Evolutionary conservation across 53 echinoderm and acorn worm genomes (phyloP).

Genomic region (Arbacia lixula): DNA sequence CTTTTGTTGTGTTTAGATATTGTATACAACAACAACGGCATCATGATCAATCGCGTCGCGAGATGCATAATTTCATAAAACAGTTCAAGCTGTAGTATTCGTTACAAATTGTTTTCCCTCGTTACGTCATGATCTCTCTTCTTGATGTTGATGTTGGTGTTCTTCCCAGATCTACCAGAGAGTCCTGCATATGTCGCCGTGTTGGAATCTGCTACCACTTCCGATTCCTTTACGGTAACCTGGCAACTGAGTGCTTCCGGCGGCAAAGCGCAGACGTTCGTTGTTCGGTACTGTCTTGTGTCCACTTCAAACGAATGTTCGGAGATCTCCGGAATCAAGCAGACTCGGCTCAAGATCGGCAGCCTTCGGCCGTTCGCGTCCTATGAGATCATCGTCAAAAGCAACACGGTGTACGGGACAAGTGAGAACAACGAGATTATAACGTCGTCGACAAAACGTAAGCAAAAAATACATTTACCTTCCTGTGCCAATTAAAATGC

Average conservation of each 20-base stretch:
- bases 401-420: background rate
- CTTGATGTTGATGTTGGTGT: no score
- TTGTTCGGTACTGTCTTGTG: background rate
- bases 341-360: constrained; percentile 3
- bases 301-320: background rate
- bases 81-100: no score
- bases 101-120: no score
- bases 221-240: background rate
- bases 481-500: no score
- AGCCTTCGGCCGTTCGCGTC: background rate
- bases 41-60: no score
- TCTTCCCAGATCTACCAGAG: constrained; percentile 6
- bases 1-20: no score
- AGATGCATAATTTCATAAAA: no score
- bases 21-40: no score
- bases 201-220: background rate
- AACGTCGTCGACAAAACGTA: background rate
- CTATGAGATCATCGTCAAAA: background rate
- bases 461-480: no score
- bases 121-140: no score
- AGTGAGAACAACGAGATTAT: background rate
- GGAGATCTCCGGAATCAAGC: constrained; percentile 2
- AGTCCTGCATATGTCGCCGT: background rate
- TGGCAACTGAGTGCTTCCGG: background rate
- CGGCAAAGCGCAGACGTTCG: background rate